A percentile compares a stretch with the other conserved stretches of the same genome.
These are phyloP conservation scores for Taphrorychus bicolor DNA, from an alignment of 2,888 invertebrate genomes.

Conservation along the genomic window DNA sequence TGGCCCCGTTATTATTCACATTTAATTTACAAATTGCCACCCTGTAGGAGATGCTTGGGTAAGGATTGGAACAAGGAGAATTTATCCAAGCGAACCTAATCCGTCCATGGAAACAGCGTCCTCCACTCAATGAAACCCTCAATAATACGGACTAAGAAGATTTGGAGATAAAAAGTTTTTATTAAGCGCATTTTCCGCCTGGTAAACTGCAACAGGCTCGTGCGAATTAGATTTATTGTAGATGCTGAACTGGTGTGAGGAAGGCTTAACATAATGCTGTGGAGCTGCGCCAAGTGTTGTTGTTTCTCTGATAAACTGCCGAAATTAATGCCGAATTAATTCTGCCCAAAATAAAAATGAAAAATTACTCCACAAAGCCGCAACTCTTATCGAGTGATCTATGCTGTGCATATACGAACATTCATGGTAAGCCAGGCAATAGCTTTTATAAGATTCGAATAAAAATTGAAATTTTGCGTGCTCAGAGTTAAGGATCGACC, in stretches of 20 bases:
- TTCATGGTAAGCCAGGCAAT: not conserved
- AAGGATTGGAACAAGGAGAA: not conserved
- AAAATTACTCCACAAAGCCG: not conserved
- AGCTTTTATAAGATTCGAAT: no score
- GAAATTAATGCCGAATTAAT: no score
- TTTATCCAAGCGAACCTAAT: not conserved
- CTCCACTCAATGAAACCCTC: conserved; percentile 6
- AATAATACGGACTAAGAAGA: not conserved
- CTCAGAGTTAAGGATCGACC: not conserved
- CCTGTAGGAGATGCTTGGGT: no score
- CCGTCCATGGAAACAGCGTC: not conserved
- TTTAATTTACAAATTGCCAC: no score
- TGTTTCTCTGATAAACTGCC: no score
- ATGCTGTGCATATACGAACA: not conserved
- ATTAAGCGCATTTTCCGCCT: conserved; percentile 9
- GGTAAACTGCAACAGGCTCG: not conserved
- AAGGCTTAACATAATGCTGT: no score
- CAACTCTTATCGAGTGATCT: not conserved
- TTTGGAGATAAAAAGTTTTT: conserved; percentile 1
- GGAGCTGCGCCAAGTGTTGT: no score
- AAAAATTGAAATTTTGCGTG: not conserved
- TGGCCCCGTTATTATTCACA: no score
- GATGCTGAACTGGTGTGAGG: not conserved
- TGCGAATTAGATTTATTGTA: not conserved
- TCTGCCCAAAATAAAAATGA: not conserved